Base-by-base conservation (phyloP, 37 sponge, comb jelly and placozoan species). In the Oopsacas minuta region DNA sequence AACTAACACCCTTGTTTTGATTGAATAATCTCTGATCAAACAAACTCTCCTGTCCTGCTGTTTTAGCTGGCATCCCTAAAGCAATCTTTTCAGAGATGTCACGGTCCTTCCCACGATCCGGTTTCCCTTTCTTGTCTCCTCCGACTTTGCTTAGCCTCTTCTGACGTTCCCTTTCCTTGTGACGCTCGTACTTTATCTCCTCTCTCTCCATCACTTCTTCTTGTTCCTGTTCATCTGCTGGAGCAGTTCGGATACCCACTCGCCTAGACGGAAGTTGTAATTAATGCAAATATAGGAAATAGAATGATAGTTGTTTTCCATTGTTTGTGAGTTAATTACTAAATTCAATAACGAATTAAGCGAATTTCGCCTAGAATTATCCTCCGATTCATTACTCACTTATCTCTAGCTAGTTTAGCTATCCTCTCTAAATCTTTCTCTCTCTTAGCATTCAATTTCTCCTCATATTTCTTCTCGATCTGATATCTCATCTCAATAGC, bases 11-110 rank as follows among this genome's bases (percentile, higher is more conserved):
- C 94, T 92, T 89, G 46, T 90, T 83, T 82, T 91, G 90, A 52
- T 95, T 91, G 88, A 97, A 97, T 25, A 97, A 91, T 53, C 99
- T 53, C 85, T 97, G 99, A 82, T 97, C 99, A 89, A 91, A 97
- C 84, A 93, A 81, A 23, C 89, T 86, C 32, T 95, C 96, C 22
- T 97, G 90, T 3, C 61, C 81, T 0, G 82, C 37, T 17, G 84
- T 61, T 28, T 86, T 88, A 0, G 91, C 81, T 0, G 99, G 96
- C 83, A 91, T 39, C 28, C 99, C 99, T 23, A 97, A 90, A 20
- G 99, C 99, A 35, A 97, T 94, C 83, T 94, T 91, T 85, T 97
- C 99, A 37, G 88, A 91, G 23, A 97, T 85, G 49, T 97, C 99
- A 35, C 99, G 42, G 85, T 97, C 99, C 52, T 87, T 91, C 49